A percentile compares a stretch with the other conserved stretches of the same genome.
Evolutionary conservation across 2,797 vertebrate genomes (phyloP).

Genomic region (Cryptoprocta ferox): DNA sequence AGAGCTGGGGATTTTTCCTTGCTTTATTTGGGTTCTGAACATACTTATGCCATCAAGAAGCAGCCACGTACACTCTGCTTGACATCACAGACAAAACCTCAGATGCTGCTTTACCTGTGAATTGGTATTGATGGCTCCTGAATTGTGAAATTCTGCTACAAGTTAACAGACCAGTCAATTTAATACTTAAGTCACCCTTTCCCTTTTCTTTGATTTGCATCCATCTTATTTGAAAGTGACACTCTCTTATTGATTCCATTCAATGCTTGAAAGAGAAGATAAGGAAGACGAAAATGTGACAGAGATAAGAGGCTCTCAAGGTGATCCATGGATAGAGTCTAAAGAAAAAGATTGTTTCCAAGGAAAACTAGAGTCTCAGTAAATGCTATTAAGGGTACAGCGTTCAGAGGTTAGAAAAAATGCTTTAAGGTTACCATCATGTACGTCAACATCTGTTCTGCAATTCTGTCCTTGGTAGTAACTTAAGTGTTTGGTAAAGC

Average conservation of each 20-base stretch:
- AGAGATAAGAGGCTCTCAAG: constrained; percentile 75
- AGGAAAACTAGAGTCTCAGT: not conserved
- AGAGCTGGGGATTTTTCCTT: not conserved
- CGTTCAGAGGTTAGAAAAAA: not conserved
- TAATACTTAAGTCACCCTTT: constrained; percentile 52
- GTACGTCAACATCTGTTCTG: not conserved
- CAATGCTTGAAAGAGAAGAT: constrained; percentile 72
- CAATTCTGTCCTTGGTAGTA: not conserved
- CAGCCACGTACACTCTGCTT: not conserved
- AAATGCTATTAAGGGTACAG: not conserved
- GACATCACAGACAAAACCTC: constrained; percentile 50
- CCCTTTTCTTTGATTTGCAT: constrained; percentile 71
- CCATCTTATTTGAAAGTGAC: constrained; percentile 79
- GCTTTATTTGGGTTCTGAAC: constrained; percentile 37
- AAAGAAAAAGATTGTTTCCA: constrained; percentile 49
- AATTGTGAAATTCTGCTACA: constrained; percentile 51
- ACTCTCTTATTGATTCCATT: constrained; percentile 71
- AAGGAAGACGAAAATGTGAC: constrained; percentile 78
- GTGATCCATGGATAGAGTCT: constrained; percentile 74
- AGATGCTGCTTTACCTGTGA: constrained; percentile 4
- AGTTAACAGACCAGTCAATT: constrained; percentile 53
- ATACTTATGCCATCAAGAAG: not conserved
- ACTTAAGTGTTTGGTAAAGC: constrained; percentile 32
- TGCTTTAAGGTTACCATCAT: not conserved
- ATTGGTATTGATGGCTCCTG: constrained; percentile 27